Conservation (phyloP, 2,113 vertebrate genomes). For the Ageneiosus marmoratus region DNA sequence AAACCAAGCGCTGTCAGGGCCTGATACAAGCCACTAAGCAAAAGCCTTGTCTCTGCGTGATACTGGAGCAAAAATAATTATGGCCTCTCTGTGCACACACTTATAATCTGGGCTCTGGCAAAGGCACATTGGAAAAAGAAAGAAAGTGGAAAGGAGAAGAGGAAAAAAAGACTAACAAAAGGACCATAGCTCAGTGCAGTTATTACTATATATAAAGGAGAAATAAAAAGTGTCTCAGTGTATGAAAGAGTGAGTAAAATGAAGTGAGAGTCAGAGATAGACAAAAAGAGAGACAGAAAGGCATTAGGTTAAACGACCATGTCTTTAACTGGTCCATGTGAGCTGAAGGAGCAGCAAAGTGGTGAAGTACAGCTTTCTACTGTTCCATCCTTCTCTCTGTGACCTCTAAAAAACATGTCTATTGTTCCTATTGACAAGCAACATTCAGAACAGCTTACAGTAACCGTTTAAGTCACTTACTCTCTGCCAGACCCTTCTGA, state of each 20-base stretch:
- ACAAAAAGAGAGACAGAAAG: slow-evolving; percentile 31
- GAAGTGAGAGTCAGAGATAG: background rate
- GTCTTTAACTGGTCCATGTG: slow-evolving; percentile 24
- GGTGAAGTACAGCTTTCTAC: slow-evolving; percentile 31
- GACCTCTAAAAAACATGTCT: slow-evolving; percentile 48
- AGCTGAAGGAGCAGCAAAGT: slow-evolving; percentile 21
- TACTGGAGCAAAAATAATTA: slow-evolving; percentile 57
- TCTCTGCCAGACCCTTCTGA: slow-evolving; percentile 53
- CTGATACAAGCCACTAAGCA: slow-evolving; percentile 65
- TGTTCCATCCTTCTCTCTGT: slow-evolving; percentile 32
- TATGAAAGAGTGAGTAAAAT: background rate
- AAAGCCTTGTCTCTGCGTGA: slow-evolving; percentile 56
- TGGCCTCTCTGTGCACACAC: slow-evolving; percentile 49
- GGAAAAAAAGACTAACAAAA: slow-evolving; percentile 23
- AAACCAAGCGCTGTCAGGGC: slow-evolving; percentile 67
- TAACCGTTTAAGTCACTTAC: slow-evolving; percentile 64
- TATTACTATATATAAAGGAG: slow-evolving; percentile 10
- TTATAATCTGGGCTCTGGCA: slow-evolving; percentile 33
- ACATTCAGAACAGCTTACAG: slow-evolving; percentile 61
- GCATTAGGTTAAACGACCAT: slow-evolving; percentile 38
- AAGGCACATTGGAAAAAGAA: slow-evolving; percentile 15
- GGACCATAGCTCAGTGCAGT: background rate
- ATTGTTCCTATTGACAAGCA: slow-evolving; percentile 72
- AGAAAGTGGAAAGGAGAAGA: background rate
- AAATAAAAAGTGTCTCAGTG: background rate